Base-by-base conservation (phyloP, 1,140 invertebrate species). In the Pogonus chalceus region DNA sequence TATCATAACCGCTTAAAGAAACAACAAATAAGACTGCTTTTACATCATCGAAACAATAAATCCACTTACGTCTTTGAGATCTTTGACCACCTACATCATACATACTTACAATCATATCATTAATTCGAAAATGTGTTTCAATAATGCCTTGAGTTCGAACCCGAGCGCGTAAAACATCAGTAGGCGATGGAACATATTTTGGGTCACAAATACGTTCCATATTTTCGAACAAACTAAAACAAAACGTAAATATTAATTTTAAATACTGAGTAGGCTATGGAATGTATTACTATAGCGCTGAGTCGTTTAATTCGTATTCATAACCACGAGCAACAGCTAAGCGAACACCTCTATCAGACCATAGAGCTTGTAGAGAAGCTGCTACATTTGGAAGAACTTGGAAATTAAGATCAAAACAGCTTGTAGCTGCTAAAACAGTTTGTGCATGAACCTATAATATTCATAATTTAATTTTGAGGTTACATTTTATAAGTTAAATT, bases 241-340 rank as follows among this genome's bases (percentile, higher is more conserved):
- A 53, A 62, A 0, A 12, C 23, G n/a, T 18, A 49, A 16, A 49
- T 3, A 43, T 9, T 18, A 18, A 43, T 4, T 43, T 14, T 7
- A 43, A 43, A 20, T 43, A 9, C 4, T 10, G 16, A 43, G 4
- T 10, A 43, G 4, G 18, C 10, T 37, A 49, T 37, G 24, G n/a
- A 23, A 20, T 57, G 47, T 50, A 22, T 74, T 71, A 84, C 76
- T 86, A 87, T 61, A 83, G 70, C 47, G 84, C 83, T 2, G 84
- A 87, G 72, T 87, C 85, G 67, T 87, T 87, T 23, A 87, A 70
- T 66, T 87, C 82, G 67, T 85, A 87, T 65, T 87, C 84, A 61
- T 83, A 77, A 22, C 81, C 81, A 56, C 79, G 65, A n/a, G 79
- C 75, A 2, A 83, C 81, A 31, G 80, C 79, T 18, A 79, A 64